Evolutionary conservation across 2,797 vertebrate genomes (phyloP).

Genomic region (Oreochromis grahami): DNA sequence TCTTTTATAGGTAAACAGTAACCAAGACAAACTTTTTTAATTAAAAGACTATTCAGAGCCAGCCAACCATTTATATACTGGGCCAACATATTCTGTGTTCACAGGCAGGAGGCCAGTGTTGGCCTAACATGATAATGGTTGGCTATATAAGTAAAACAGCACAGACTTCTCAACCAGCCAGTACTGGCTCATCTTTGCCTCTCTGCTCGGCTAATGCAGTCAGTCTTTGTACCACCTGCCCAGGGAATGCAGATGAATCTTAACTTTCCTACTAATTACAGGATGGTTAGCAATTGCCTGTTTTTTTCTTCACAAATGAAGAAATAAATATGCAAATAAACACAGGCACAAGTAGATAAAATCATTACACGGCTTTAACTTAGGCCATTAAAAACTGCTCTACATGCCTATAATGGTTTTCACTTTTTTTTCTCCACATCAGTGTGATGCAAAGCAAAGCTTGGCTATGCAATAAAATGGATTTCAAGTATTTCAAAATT

Average conservation of each 20-base stretch:
- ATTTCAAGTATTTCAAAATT: conserved; percentile 21
- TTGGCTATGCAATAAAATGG: background rate
- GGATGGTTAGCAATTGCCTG: background rate
- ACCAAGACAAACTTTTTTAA: background rate
- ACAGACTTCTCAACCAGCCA: background rate
- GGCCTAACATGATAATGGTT: background rate
- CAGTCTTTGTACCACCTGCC: background rate
- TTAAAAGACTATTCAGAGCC: background rate
- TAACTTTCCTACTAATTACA: background rate
- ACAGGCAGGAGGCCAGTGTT: conserved; percentile 15
- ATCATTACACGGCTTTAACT: background rate
- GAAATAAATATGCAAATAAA: background rate
- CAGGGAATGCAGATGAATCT: background rate
- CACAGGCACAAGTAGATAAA: background rate
- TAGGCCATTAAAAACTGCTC: background rate
- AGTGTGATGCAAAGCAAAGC: conserved; percentile 2
- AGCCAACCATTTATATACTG: background rate
- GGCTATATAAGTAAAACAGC: background rate
- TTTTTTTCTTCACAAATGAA: background rate
- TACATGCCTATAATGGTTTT: background rate
- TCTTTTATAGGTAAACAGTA: background rate
- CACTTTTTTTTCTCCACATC: background rate
- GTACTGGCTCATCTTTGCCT: background rate
- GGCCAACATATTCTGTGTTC: background rate
- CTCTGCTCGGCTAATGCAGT: background rate